Percentiles rank a stretch among this genome's conserved stretches.
Evolutionary conservation across 2,113 vertebrate genomes (phyloP).

Genomic region (Microtus richardsoni): DNA sequence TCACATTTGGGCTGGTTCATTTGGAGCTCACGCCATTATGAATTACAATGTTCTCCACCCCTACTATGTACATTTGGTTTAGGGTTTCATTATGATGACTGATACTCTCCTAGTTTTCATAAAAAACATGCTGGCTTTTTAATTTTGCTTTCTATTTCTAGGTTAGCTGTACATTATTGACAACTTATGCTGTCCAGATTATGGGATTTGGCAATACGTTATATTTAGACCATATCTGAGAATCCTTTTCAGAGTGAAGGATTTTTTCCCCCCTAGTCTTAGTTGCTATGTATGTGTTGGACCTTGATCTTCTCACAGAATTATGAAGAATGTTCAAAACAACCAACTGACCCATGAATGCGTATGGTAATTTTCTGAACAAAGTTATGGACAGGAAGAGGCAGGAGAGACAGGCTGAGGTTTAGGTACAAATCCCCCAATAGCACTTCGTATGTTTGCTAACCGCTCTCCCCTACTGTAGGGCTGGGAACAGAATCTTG

Average conservation of each 20-base stretch:
- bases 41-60: constrained; percentile 45
- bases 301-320: background rate
- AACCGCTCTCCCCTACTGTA: background rate
- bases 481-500: background rate
- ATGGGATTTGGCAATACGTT: constrained; percentile 54
- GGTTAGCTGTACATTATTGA: constrained; percentile 52
- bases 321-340: background rate
- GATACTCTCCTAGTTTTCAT: constrained; percentile 61
- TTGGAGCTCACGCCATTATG: constrained; percentile 42
- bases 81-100: constrained; percentile 67
- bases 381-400: background rate
- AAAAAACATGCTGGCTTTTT: constrained; percentile 67
- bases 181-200: constrained; percentile 51
- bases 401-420: background rate
- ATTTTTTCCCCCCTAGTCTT: background rate
- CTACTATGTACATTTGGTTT: constrained; percentile 43
- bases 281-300: background rate
- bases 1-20: constrained; percentile 58
- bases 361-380: background rate
- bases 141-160: constrained; percentile 71
- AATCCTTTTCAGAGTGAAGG: constrained; percentile 6
- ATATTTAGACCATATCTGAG: constrained; percentile 11
- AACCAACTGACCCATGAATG: background rate
- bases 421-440: background rate
- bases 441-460: background rate